These are phyloP conservation scores for Drosophila lini DNA, from an alignment of 1,140 invertebrate species.

Conservation along the genomic window DNA sequence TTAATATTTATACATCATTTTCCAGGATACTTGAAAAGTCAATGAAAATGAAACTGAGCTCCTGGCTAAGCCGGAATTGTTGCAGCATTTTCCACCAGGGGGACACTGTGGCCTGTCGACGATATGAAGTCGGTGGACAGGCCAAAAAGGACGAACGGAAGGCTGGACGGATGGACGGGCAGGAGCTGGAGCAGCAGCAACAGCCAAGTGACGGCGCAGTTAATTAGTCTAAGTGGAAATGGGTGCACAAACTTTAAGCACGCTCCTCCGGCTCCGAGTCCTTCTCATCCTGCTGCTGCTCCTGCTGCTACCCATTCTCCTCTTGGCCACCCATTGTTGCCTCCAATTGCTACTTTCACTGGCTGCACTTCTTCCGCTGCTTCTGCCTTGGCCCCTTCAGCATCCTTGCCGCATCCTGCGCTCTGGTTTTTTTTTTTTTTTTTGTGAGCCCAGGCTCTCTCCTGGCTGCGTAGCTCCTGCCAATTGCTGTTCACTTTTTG, in stretches of 20 bases:
- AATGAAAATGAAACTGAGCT: not conserved
- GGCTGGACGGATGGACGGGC: not conserved
- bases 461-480: slow-evolving; percentile 13
- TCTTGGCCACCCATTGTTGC: slow-evolving; percentile 49
- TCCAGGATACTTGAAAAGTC: not conserved
- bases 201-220: slow-evolving; percentile 76
- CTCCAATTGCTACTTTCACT: slow-evolving; percentile 59
- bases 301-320: not conserved
- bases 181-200: slow-evolving; percentile 36
- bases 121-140: slow-evolving; percentile 21
- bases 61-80: slow-evolving; percentile 7
- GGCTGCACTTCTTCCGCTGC: slow-evolving; percentile 22
- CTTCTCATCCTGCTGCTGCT: not conserved
- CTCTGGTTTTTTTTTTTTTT: not conserved
- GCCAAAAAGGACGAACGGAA: slow-evolving; percentile 6
- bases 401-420: not conserved
- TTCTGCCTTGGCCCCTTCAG: slow-evolving; percentile 1
- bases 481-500: slow-evolving; percentile 55
- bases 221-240: slow-evolving; percentile 82
- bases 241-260: slow-evolving; percentile 75
- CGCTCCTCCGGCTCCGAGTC: slow-evolving; percentile 16
- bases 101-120: slow-evolving; percentile 32
- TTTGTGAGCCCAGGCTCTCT: slow-evolving; percentile 17
- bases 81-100: slow-evolving; percentile 8
- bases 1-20: not conserved